Conservation (phyloP, 2,797 vertebrate species). For the Notolepis coatsorum region DNA sequence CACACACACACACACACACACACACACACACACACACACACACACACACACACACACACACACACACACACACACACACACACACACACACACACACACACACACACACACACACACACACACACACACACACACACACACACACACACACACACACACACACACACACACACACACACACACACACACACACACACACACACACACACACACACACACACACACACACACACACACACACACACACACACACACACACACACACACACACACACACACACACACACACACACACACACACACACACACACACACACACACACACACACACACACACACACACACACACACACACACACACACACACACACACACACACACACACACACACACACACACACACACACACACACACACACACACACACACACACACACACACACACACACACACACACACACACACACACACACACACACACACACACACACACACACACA, state of each 20-base stretch:
- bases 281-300: too few species aligned
- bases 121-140: neutral
- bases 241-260: too few species aligned
- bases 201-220: neutral
- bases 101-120: neutral
- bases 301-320: too few species aligned
- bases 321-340: too few species aligned
- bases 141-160: neutral
- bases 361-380: neutral
- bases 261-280: too few species aligned
- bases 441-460: neutral
- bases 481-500: neutral
- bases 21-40: neutral
- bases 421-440: neutral
- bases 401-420: neutral
- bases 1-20: slow-evolving; percentile 6
- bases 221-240: slow-evolving; percentile 9
- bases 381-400: neutral
- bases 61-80: neutral
- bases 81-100: neutral
- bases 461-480: neutral
- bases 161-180: neutral
- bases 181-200: slow-evolving; percentile 17
- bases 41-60: slow-evolving; percentile 4
- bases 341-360: neutral